Evolutionary conservation across 2,113 vertebrate genomes (phyloP).

Genomic region (Sceloporus undulatus): DNA sequence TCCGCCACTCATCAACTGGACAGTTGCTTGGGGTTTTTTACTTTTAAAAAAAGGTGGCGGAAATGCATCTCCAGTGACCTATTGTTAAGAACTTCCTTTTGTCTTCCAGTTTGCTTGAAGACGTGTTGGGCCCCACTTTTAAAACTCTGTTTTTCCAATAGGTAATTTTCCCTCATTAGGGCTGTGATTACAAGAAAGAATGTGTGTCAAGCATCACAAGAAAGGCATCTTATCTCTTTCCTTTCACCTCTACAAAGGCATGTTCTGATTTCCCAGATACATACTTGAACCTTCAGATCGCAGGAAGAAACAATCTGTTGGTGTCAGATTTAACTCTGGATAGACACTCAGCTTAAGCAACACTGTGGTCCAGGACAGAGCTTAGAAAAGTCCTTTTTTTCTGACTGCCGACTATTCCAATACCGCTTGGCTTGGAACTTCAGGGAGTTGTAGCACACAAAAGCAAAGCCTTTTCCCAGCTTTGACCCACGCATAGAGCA

Average conservation of each 20-base stretch:
- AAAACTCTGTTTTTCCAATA: slow-evolving; percentile 82
- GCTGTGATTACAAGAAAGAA: slow-evolving; percentile 78
- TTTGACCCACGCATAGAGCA: no score
- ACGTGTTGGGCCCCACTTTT: slow-evolving; percentile 79
- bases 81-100: slow-evolving; percentile 98
- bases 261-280: slow-evolving; percentile 74
- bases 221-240: slow-evolving; percentile 77
- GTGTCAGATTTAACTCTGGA: slow-evolving; percentile 58
- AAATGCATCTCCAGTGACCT: slow-evolving; percentile 99
- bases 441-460: neutral
- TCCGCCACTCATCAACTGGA: slow-evolving; percentile 88
- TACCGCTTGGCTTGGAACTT: neutral
- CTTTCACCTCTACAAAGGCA: slow-evolving; percentile 71
- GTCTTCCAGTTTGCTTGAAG: slow-evolving; percentile 86
- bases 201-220: slow-evolving; percentile 79
- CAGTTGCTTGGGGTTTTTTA: slow-evolving; percentile 84
- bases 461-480: neutral
- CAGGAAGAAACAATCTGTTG: slow-evolving; percentile 58
- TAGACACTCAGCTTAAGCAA: neutral
- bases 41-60: slow-evolving; percentile 83
- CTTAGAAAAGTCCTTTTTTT: neutral
- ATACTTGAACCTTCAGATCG: neutral
- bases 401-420: no score
- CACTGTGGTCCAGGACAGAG: neutral
- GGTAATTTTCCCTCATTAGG: slow-evolving; percentile 87